Base-by-base conservation (phyloP, 2,113 vertebrate genomes). In the Genyomyrus donnyi region DNA sequence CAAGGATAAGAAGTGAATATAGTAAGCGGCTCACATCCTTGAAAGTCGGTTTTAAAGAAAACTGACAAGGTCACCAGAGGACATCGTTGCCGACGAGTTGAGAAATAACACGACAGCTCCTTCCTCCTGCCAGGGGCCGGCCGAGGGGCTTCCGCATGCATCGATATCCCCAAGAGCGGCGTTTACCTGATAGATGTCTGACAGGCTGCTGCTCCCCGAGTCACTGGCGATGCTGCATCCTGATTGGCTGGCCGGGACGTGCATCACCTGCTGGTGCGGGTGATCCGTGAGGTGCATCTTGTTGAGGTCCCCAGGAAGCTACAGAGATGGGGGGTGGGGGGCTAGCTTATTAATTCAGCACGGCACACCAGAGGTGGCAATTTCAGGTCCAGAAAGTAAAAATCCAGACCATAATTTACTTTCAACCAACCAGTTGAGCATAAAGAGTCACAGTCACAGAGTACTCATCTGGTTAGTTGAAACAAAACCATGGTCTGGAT, bases 161-260 rank as follows among this genome's bases (percentile, higher is more conserved):
- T 19, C 1, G 70, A 80, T 88, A 46, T 39, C 24, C n/a, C 31
- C 53, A 17, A 10, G 56, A 45, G 24, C 87, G 21, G 35, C 8
- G 39, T 88, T 35, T 94, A 99, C 98, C 97, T 99, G 98, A 91
- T 99, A 99, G 91, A 99, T 99, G 92, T 99, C 98, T n/a, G 98
- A 99, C 0, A 99, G 95, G 93, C 98, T 99, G 96, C 98, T 99
- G 95, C 98, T 99, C 90, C 98, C 98, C 3, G 98, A 99, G 92
- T 99, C 98, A 87, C 98, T 99, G 93, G 98, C 97, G 49, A 99
- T 98, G 91, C 98, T 99, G 93, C 98, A 98, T 66, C 97, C 98
- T 11, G 98, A 99, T 92, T 98, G 98, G 96, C 98, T 99, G 9
- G 97, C 96, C 50, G 98, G 95, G 91, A 99, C 96, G 2, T 97